phyloP scores from a whole-genome alignment of 2,113 vertebrate genomes.

The Alligator sinensis region DNA sequence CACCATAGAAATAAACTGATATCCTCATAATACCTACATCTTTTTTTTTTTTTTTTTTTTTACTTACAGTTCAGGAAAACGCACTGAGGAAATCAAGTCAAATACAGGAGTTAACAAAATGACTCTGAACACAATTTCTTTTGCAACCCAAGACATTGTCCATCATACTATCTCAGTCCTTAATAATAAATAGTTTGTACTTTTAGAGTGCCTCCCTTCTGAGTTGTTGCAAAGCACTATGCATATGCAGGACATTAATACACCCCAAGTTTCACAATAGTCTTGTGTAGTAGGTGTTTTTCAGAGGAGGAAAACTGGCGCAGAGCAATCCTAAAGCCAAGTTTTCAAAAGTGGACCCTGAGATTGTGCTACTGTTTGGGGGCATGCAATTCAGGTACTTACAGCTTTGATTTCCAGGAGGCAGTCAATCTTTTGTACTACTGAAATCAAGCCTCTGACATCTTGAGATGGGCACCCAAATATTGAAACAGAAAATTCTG shows the following conservation, averaged over 20 bases:
- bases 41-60: too few species aligned
- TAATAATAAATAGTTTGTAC: background rate
- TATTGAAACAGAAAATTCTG: background rate
- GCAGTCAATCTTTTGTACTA: constrained; percentile 13
- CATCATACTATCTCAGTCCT: background rate
- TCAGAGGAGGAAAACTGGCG: constrained; percentile 32
- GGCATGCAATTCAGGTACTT: background rate
- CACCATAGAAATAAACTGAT: constrained; percentile 10
- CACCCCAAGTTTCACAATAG: constrained; percentile 17
- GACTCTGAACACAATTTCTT: background rate
- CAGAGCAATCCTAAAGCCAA: background rate
- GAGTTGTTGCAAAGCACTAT: background rate
- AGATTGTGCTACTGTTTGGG: background rate
- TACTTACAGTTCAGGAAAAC: background rate
- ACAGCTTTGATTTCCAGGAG: constrained; percentile 7
- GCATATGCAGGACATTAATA: background rate
- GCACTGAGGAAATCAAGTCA: background rate
- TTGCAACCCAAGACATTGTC: background rate
- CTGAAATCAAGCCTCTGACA: constrained; percentile 27
- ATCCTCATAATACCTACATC: background rate
- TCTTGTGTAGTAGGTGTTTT: constrained; percentile 25
- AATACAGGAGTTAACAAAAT: background rate
- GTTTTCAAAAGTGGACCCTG: background rate
- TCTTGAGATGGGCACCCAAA: background rate
- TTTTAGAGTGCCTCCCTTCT: background rate